phyloP scores from a whole-genome alignment of 2,888 invertebrate genomes.

The Thalpophila matura region DNA sequence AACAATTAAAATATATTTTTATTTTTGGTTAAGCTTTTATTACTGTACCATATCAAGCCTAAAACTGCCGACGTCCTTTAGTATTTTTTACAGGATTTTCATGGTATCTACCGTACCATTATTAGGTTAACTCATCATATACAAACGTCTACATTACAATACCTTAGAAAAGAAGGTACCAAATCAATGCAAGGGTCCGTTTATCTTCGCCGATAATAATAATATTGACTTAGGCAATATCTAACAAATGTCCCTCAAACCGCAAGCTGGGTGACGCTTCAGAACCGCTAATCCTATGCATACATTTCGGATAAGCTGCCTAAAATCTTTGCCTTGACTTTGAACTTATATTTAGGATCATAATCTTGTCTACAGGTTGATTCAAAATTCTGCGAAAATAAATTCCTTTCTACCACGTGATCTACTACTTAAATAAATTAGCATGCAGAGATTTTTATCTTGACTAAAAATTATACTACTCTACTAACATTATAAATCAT shows the following conservation, averaged over 20 bases:
- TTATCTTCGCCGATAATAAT: conserved; percentile 6
- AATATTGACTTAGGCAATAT: conserved; percentile 25
- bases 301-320: conserved; percentile 47
- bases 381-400: not conserved
- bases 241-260: conserved; percentile 10
- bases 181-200: not conserved
- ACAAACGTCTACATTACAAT: no score
- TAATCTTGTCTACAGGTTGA: conserved; percentile 13
- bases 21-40: no score
- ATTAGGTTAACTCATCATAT: no score
- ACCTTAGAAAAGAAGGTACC: conserved; percentile 3
- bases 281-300: conserved; percentile 35
- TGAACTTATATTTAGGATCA: conserved; percentile 22
- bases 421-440: no score
- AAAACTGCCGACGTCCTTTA: no score
- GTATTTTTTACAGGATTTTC: no score
- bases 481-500: no score
- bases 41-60: no score
- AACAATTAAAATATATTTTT: no score
- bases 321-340: conserved; percentile 38
- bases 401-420: not conserved
- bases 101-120: no score
- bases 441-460: no score
- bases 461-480: no score
- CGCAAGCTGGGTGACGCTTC: conserved; percentile 22